Conservation (phyloP, 2,888 invertebrate species). For the Eupithecia centaureata region DNA sequence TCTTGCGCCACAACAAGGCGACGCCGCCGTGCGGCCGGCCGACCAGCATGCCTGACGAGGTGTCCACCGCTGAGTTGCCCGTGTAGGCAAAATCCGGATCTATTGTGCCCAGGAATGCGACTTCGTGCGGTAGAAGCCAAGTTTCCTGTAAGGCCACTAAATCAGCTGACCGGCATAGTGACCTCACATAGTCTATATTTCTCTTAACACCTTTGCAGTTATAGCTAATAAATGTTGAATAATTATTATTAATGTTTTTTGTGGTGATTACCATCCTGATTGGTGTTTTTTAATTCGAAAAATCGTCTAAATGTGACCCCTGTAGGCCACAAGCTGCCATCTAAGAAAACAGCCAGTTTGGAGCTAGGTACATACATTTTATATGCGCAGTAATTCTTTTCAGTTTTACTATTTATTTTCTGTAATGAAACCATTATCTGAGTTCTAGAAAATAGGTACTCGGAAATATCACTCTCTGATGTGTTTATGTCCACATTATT, state of each 20-base stretch:
- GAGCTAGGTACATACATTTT: slow-evolving; percentile 1
- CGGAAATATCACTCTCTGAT: too few species aligned
- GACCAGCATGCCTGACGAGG: too few species aligned
- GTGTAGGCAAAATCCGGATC: too few species aligned
- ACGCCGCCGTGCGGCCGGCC: too few species aligned
- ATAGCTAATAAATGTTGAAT: not conserved
- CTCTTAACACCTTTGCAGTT: slow-evolving; percentile 3
- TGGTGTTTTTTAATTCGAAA: not conserved
- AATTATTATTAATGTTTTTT: not conserved
- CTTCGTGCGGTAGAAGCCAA: too few species aligned
- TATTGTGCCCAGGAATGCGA: too few species aligned
- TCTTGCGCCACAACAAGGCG: too few species aligned
- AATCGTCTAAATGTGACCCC: slow-evolving; percentile 1
- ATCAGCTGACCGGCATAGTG: slow-evolving; percentile 1
- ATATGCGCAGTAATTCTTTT: not conserved
- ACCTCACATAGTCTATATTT: slow-evolving; percentile 5
- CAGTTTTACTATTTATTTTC: not conserved
- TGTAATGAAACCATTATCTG: not conserved
- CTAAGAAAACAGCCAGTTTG: not conserved
- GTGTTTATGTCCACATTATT: too few species aligned
- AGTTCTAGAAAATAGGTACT: not conserved
- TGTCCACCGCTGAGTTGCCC: too few species aligned
- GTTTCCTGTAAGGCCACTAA: slow-evolving; percentile 7
- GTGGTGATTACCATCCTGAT: not conserved
- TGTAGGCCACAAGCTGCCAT: slow-evolving; percentile 4